Base-by-base conservation (phyloP, 2,888 invertebrate species). In the Caenorhabditis sulstoni region DNA sequence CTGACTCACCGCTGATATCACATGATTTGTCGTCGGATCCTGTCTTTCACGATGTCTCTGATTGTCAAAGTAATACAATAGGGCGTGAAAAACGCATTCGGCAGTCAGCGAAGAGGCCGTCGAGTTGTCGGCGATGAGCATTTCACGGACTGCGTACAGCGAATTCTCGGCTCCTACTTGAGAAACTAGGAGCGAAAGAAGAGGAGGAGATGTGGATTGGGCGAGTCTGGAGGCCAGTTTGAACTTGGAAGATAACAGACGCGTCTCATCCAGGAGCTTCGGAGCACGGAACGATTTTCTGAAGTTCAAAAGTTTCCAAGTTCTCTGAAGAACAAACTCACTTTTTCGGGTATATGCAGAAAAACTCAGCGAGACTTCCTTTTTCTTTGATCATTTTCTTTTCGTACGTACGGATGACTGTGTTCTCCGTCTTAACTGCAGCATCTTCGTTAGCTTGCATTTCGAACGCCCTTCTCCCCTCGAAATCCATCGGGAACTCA, bases 401-500 rank as follows among this genome's bases (percentile, higher is more conserved):
- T 20, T 67, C 55, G 47, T 67, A 75, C 18, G n/a, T 39, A n/a
- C 58, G 22, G 16, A 74, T 8, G 3, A 65, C 52, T 5, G 5
- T 35, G 0, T 29, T 23, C 12, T 65, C 59, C 12, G 12, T 18
- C 0, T 9, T 12, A 1, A n/a, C 29, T n/a, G 11, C 23, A 5
- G 11, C 20, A n/a, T 20, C 20, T 7, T 78, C 71, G 4, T 73
- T 58, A 16, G 64, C 57, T 16, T 14, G 14, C 74, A 65, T 44
- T 18, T 23, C n/a, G 23, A 2, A 23, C 4, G 37, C 18, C 12
- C 61, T 35, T 37, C 68, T 73, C 23, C 65, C 68, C 23, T 79
- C 79, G 18, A 79, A 79, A n/a, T 53, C 53, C 20, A 64, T 1
- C 18, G 79, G 79, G 22, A 74, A 79, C 12, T 79, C 68, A 22